Evolutionary conservation across 2,113 vertebrate genomes (phyloP), one percentile per base, ranked within the genome.

Genomic region (Synodontis membranacea): DNA sequence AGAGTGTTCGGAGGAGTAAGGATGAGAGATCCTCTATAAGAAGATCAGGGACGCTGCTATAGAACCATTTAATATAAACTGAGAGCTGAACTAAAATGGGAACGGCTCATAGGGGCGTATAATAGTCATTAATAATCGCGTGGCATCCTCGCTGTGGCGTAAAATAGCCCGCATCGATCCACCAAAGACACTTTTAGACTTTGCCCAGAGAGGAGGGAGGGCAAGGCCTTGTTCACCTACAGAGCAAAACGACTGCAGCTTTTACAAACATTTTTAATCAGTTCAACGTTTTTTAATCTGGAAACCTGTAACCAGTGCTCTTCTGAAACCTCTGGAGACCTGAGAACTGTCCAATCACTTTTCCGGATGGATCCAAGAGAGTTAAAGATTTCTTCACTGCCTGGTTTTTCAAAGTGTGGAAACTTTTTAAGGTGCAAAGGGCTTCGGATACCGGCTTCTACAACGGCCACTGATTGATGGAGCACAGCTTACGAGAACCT

Each of bases 381-480:
- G 8, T 15, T 66, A 25, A 66, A 85, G 12, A 52, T 46, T 8
- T 50, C 23, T 37, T 34, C 44, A 50, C 21, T 66, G 5, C 21
- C 12, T 79, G 17, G 25, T 34, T 85, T 34, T 75, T 84, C 60
- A 60, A 76, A 85, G 42, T 62, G 0, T 78, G 39, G 52, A 76
- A 31, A 6, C 17, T 44, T 17, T 85, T 76, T 28, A 85, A 62
- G 31, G 10, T 62, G 3, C 28, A 62, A 37, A 64, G 25, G 19
- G 50, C 17, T 15, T 72, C 17, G 10, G 7, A 25, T 28, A 25
- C 56, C 28, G 56, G 21, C 56, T 58, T 21, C 39, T 75, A 7
- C 14, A 82, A 2, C 42, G 66, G 28, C 58, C 14, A 1, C 44
- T 82, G 28, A 9, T 34, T 48, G 9, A 66, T 83, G 60, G 60